phyloP scores from a whole-genome alignment of 2,113 vertebrate species.

The Acanthisitta chloris region DNA sequence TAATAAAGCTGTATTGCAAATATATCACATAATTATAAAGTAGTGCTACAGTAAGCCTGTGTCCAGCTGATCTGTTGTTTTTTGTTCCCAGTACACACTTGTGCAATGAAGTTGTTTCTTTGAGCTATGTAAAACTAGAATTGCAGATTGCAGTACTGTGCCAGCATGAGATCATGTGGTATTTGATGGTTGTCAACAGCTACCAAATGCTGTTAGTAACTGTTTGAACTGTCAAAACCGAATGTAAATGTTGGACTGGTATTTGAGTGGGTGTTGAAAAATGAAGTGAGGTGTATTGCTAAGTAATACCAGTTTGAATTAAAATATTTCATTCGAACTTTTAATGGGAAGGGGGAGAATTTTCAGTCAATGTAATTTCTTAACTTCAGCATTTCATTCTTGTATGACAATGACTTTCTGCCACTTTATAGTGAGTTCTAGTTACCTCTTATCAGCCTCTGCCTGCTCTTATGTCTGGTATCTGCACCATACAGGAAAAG shows the following conservation, averaged over 20 bases:
- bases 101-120: not conserved
- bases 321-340: not conserved
- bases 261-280: not conserved
- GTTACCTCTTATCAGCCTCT: conserved; percentile 8
- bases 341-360: not conserved
- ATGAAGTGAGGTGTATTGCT: not conserved
- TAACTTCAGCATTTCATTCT: not conserved
- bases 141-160: not conserved
- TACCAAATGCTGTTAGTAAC: not conserved
- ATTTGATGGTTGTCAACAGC: not conserved
- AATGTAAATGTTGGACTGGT: not conserved
- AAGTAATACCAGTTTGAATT: not conserved
- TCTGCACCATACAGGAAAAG: conserved; percentile 19
- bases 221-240: not conserved
- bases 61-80: not conserved
- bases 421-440: not conserved
- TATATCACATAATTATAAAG: not conserved
- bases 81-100: not conserved
- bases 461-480: not conserved
- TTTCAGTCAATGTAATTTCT: not conserved
- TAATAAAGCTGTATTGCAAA: not conserved
- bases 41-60: not conserved
- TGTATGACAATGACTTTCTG: not conserved
- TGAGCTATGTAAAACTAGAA: not conserved
- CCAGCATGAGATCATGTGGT: not conserved